Evolutionary conservation across 2,888 invertebrate genomes (phyloP).

Genomic region (Sericinus montela): DNA sequence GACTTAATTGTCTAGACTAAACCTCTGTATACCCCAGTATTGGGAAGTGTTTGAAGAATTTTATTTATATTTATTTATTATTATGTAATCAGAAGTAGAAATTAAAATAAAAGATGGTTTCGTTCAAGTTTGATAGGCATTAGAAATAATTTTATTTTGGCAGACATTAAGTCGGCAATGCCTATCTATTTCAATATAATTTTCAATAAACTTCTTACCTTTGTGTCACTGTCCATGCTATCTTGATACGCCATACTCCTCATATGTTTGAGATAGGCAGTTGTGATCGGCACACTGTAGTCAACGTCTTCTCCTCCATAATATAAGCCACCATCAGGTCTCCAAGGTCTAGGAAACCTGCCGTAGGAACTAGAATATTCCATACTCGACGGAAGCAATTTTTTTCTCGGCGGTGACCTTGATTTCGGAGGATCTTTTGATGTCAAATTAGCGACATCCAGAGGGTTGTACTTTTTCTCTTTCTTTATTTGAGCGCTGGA

Average conservation of each 20-base stretch:
- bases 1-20: too few species aligned
- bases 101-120: too few species aligned
- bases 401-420: conserved; percentile 70
- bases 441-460: conserved; percentile 81
- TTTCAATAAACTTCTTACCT: conserved; percentile 43
- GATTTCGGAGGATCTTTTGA: conserved; percentile 80
- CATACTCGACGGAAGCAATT: conserved; percentile 53
- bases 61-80: too few species aligned
- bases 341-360: conserved; percentile 81
- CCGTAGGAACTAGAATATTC: conserved; percentile 60
- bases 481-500: conserved; percentile 53
- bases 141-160: too few species aligned
- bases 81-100: too few species aligned
- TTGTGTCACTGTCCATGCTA: conserved; percentile 51
- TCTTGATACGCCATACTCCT: conserved; percentile 81
- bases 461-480: conserved; percentile 79
- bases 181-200: too few species aligned
- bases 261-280: conserved; percentile 92
- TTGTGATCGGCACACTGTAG: conserved; percentile 93
- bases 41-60: too few species aligned
- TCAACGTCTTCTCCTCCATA: conserved; percentile 81
- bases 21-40: too few species aligned
- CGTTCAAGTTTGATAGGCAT: too few species aligned
- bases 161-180: too few species aligned
- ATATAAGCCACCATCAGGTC: conserved; percentile 66